Evolutionary conservation across 1,140 invertebrate species (phyloP).

Genomic region (Trinorchestia longiramus): DNA sequence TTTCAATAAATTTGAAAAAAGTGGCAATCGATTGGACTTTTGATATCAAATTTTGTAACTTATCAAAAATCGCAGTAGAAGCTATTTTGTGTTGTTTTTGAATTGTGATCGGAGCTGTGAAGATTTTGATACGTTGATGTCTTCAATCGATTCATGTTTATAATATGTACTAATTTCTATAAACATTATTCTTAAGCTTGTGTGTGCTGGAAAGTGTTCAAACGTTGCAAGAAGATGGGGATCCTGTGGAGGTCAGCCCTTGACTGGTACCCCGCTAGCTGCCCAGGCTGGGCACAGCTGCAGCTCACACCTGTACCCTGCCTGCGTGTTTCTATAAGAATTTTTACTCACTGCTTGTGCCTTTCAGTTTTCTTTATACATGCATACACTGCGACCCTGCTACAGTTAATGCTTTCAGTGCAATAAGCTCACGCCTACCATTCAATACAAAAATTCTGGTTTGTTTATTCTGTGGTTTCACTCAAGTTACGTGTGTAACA

Average conservation of each 20-base stretch:
- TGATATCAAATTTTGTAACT: not conserved
- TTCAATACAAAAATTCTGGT: not conserved
- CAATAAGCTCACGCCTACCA: too few relatives aligned
- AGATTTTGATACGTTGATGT: not conserved
- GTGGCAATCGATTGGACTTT: not conserved
- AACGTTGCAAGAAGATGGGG: not conserved
- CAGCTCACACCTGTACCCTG: not conserved
- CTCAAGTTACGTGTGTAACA: not conserved
- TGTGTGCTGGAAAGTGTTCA: not conserved
- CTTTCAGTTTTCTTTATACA: not conserved
- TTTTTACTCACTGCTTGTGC: not conserved
- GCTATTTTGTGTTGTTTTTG: not conserved
- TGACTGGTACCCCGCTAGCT: not conserved
- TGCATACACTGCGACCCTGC: not conserved
- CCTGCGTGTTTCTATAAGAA: not conserved
- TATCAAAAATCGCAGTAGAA: not conserved
- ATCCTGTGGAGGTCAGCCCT: not conserved
- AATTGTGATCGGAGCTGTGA: not conserved
- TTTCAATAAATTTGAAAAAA: not conserved
- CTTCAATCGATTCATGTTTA: not conserved
- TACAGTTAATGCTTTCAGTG: not conserved
- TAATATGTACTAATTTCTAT: not conserved
- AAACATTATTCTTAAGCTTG: not conserved
- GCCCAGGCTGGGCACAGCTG: not conserved
- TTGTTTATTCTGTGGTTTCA: not conserved